phyloP scores from a whole-genome alignment of 2,888 invertebrate species.

The Dicyrtoma fusca region DNA sequence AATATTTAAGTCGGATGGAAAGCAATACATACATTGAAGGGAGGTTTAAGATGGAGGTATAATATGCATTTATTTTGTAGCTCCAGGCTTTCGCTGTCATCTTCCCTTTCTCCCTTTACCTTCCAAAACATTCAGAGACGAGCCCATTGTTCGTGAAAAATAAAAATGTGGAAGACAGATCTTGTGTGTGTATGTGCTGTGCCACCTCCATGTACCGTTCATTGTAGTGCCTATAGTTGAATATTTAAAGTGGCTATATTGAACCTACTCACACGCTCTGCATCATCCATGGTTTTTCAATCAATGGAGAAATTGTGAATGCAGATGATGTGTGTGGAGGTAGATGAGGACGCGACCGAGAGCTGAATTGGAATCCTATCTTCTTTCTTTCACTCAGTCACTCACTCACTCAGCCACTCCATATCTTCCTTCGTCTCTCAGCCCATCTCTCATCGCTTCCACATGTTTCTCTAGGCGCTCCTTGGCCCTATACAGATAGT shows the following conservation, averaged over 20 bases:
- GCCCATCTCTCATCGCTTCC: neutral
- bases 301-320: slow-evolving; percentile 34
- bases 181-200: too few species aligned
- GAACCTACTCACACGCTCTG: neutral
- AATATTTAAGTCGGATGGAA: too few species aligned
- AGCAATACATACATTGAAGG: too few species aligned
- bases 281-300: slow-evolving; percentile 24
- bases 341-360: slow-evolving; percentile 21
- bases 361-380: slow-evolving; percentile 29
- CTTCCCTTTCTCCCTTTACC: neutral
- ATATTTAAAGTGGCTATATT: neutral
- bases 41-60: too few species aligned
- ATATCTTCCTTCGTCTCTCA: slow-evolving; percentile 14
- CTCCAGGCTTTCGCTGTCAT: neutral
- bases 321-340: slow-evolving; percentile 31
- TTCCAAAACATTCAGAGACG: neutral
- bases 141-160: too few species aligned
- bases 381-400: slow-evolving; percentile 9
- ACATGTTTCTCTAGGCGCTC: neutral
- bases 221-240: too few species aligned
- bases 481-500: too few species aligned
- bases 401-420: neutral
- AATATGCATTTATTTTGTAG: too few species aligned
- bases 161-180: too few species aligned
- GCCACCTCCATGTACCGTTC: too few species aligned